These are phyloP conservation scores for Glyphotaelius pellucidus DNA, from an alignment of 2,888 invertebrate genomes.

Conservation along the genomic window DNA sequence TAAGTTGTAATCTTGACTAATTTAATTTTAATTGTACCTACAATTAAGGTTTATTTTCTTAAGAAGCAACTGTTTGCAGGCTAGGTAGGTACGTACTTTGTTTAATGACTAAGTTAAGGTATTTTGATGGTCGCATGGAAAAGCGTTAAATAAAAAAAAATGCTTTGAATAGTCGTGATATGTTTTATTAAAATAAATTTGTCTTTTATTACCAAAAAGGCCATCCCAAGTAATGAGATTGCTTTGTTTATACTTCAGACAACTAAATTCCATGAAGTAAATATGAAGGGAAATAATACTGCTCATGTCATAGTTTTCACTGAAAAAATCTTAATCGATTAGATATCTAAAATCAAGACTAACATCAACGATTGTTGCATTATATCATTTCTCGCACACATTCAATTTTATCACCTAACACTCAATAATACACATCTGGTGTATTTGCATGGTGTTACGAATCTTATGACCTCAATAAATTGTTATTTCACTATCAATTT, in stretches of 20 bases:
- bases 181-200: background rate
- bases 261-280: constrained; percentile 65
- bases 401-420: no score
- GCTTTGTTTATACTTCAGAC: constrained; percentile 66
- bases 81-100: no score
- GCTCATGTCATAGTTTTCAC: constrained; percentile 51
- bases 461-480: no score
- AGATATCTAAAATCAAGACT: background rate
- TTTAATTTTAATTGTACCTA: no score
- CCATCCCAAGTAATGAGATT: constrained; percentile 67
- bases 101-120: no score
- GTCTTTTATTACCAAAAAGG: constrained; percentile 64
- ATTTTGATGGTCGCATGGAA: no score
- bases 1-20: no score
- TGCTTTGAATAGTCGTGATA: background rate
- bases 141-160: background rate
- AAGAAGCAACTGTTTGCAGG: no score
- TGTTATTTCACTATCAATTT: no score
- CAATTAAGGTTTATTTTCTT: no score
- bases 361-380: background rate
- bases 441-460: no score
- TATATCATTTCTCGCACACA: background rate
- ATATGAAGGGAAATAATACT: constrained; percentile 63
- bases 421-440: no score
- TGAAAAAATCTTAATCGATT: constrained; percentile 40